These are phyloP conservation scores for Cydia strobilella DNA, from an alignment of 1,140 invertebrate species.

Conservation along the genomic window DNA sequence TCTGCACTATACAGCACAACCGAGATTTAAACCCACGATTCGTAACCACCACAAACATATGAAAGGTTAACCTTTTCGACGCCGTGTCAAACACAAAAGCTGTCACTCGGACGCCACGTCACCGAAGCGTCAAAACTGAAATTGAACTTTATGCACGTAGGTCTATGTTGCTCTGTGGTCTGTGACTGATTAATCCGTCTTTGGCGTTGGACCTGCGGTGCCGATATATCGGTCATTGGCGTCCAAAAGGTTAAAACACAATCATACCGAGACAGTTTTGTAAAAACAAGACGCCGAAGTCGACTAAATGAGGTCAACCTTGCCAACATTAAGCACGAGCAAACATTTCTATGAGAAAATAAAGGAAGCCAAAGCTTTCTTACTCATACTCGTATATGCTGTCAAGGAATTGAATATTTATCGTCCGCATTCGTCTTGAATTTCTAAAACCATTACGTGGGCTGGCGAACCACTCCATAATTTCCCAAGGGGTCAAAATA, in stretches of 20 bases:
- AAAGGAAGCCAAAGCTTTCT: neutral
- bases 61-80: too few relatives aligned
- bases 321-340: neutral
- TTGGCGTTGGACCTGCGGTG: too few relatives aligned
- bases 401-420: neutral
- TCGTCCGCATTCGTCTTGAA: neutral
- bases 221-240: too few relatives aligned
- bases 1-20: too few relatives aligned
- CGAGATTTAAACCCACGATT: too few relatives aligned
- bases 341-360: neutral
- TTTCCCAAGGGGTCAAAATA: neutral
- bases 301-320: neutral
- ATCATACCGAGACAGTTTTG: neutral
- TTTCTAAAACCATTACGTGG: conserved; percentile 20
- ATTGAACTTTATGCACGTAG: too few relatives aligned
- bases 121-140: too few relatives aligned
- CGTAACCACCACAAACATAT: too few relatives aligned
- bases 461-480: conserved; percentile 10
- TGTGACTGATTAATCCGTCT: too few relatives aligned
- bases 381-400: neutral
- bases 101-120: too few relatives aligned
- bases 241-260: neutral
- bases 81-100: too few relatives aligned
- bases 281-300: neutral
- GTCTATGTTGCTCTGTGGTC: too few relatives aligned